phyloP scores from a whole-genome alignment of 2,113 vertebrate species.

The Tinamus guttatus region DNA sequence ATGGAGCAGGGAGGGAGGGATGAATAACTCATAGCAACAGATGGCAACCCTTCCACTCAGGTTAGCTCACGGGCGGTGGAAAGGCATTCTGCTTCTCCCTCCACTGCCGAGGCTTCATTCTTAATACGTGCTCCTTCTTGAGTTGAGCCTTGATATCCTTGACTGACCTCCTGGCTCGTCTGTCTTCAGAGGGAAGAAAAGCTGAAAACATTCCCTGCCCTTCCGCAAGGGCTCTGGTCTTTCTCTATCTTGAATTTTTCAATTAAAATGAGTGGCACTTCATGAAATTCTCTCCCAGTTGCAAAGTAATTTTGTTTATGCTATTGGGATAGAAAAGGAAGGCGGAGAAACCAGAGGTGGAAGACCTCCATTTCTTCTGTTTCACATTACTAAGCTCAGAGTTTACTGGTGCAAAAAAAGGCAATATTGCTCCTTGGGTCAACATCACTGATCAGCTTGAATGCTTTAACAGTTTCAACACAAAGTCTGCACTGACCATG shows the following conservation, averaged over 20 bases:
- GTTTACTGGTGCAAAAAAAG: conserved; percentile 5
- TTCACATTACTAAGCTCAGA: conserved; percentile 5
- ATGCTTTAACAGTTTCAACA: background rate
- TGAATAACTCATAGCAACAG: conserved; percentile 8
- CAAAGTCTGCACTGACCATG: background rate
- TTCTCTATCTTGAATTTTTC: conserved; percentile 6
- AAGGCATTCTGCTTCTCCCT: background rate
- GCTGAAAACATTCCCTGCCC: background rate
- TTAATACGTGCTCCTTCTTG: background rate
- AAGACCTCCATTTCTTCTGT: conserved; percentile 27
- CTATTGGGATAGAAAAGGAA: background rate
- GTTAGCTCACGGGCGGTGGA: background rate
- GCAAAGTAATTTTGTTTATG: conserved; percentile 17
- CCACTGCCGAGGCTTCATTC: background rate
- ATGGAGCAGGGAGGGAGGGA: background rate
- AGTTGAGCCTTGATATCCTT: background rate
- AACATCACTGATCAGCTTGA: background rate
- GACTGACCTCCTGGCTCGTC: background rate
- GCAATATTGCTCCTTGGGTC: background rate
- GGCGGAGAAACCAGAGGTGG: background rate
- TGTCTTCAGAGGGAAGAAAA: background rate
- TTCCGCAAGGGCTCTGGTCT: background rate
- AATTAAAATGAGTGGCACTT: conserved; percentile 23
- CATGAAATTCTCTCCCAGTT: conserved; percentile 16
- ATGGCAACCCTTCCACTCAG: background rate